A percentile compares a stretch with the other conserved stretches of the same genome.
phyloP scores from a whole-genome alignment of 2,113 vertebrate genomes.

The Nothocercus nigrocapillus region DNA sequence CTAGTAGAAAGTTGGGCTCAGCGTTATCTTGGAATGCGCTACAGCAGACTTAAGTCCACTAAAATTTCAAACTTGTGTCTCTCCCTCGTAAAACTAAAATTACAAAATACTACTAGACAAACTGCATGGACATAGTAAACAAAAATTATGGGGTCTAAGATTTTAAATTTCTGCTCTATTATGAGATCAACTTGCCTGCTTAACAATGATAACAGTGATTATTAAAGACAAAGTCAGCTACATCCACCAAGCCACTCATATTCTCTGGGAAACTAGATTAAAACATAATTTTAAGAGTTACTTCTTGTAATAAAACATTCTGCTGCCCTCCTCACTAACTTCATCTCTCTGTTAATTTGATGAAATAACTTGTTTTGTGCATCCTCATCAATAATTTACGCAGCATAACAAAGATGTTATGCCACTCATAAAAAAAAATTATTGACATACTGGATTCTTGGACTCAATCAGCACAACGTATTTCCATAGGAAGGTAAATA shows the following conservation, averaged over 20 bases:
- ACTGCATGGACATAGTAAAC: neutral
- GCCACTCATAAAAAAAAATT: neutral
- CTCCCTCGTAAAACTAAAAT: neutral
- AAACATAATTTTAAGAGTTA: neutral
- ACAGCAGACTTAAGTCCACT: neutral
- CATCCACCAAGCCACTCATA: neutral
- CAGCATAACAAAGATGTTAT: neutral
- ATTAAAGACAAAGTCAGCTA: neutral
- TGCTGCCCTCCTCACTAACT: neutral
- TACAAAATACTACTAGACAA: neutral
- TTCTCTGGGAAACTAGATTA: fast-evolving
- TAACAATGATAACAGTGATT: neutral
- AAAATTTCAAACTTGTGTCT: neutral
- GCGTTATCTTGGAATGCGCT: fast-evolving
- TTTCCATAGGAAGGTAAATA: neutral
- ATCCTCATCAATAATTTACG: neutral
- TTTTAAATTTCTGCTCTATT: neutral
- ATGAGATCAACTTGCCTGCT: neutral
- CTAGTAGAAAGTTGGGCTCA: neutral
- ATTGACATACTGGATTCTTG: neutral
- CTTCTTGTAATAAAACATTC: neutral
- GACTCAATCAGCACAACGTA: fast-evolving
- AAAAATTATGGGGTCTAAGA: neutral
- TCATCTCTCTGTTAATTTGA: neutral
- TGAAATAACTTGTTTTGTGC: neutral